Conservation (phyloP, 2,888 invertebrate genomes). For the Noctua fimbriata region DNA sequence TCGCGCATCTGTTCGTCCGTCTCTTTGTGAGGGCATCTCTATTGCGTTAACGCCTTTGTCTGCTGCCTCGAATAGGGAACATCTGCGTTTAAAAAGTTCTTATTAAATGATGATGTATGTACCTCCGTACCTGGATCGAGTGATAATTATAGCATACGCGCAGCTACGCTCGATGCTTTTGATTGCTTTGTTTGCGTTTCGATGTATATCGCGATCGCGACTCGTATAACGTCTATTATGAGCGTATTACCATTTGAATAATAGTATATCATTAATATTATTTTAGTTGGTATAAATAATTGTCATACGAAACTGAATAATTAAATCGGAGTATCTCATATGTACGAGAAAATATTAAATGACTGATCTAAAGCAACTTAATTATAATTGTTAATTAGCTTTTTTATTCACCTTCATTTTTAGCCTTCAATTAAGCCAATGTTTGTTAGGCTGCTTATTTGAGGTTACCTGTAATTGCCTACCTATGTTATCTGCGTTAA, state of each 20-base stretch:
- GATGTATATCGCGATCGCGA: constrained; percentile 72
- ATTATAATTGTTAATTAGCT: constrained; percentile 49
- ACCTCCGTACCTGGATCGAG: constrained; percentile 70
- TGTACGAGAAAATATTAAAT: constrained; percentile 9
- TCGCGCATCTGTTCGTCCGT: constrained; percentile 85
- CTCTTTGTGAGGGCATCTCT: constrained; percentile 82
- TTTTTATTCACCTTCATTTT: constrained; percentile 44
- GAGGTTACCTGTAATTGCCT: constrained; percentile 40
- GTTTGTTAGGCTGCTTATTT: constrained; percentile 23
- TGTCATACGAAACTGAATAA: not conserved
- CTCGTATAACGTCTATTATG: constrained; percentile 63
- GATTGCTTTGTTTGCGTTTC: constrained; percentile 76
- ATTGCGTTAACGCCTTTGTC: constrained; percentile 86
- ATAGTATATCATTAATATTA: constrained; percentile 63
- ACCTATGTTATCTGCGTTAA: constrained; percentile 19
- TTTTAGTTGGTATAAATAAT: constrained; percentile 29
- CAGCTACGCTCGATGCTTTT: constrained; percentile 71
- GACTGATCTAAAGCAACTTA: constrained; percentile 29
- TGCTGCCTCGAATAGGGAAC: constrained; percentile 70
- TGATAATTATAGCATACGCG: constrained; percentile 75
- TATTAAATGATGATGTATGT: constrained; percentile 65
- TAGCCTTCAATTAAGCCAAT: constrained; percentile 45
- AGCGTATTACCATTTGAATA: constrained; percentile 66
- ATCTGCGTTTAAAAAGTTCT: constrained; percentile 82
- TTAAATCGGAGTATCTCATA: not conserved